phyloP scores from a whole-genome alignment of 1,140 invertebrate species.

The Archivesica marissinica region DNA sequence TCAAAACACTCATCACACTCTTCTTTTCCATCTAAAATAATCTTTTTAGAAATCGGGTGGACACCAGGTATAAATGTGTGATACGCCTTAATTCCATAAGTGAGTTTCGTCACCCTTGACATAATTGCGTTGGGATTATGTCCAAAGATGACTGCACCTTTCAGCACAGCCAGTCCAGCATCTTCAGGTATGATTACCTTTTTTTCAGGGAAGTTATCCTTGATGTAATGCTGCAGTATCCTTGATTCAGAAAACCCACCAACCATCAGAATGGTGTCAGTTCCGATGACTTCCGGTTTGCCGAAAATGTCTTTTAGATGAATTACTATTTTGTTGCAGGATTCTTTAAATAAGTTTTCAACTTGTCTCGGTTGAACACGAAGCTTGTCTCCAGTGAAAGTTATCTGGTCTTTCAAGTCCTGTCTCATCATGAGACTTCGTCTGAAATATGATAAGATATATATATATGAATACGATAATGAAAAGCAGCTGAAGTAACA shows the following conservation, averaged over 20 bases:
- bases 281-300: not conserved
- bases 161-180: slow-evolving; percentile 66
- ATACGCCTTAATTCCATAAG: slow-evolving; percentile 61
- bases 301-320: slow-evolving; percentile 61
- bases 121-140: slow-evolving; percentile 64
- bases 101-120: slow-evolving; percentile 65
- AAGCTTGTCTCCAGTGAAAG: slow-evolving; percentile 67
- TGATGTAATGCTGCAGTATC: slow-evolving; percentile 62
- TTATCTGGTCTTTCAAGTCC: slow-evolving; percentile 37
- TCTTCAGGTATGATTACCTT: slow-evolving; percentile 66
- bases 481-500: no score
- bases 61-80: slow-evolving; percentile 17
- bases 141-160: slow-evolving; percentile 72
- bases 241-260: slow-evolving; percentile 69
- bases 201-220: slow-evolving; percentile 51
- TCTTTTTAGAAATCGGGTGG: slow-evolving; percentile 45
- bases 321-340: slow-evolving; percentile 52
- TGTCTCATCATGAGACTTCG: not conserved
- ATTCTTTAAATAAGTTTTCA: slow-evolving; percentile 57
- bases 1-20: slow-evolving; percentile 64
- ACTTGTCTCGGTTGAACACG: slow-evolving; percentile 49
- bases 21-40: slow-evolving; percentile 35
- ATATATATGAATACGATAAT: no score
- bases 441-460: slow-evolving; percentile 32
- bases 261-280: slow-evolving; percentile 62